Percentiles rank a stretch among this genome's conserved stretches.
Evolutionary conservation across 2,888 invertebrate genomes (phyloP).

Genomic region (Byasa hedistus): DNA sequence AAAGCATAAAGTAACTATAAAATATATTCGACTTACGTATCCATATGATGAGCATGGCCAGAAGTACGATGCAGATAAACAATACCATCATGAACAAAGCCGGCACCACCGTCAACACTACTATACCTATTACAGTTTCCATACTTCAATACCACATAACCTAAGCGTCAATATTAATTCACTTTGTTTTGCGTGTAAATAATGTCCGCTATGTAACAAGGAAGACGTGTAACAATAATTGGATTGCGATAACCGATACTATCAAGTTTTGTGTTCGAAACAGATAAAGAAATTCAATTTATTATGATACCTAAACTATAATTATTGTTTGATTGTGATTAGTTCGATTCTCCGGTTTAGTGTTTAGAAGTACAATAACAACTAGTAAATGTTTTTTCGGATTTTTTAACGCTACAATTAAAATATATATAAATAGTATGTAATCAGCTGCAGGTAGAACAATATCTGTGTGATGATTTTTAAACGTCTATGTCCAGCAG

Average conservation of each 20-base stretch:
- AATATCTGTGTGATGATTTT: too few species aligned
- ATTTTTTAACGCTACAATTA: too few species aligned
- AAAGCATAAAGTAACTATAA: too few species aligned
- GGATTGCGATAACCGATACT: conserved; percentile 7
- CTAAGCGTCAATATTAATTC: background rate
- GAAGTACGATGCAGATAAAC: conserved; percentile 15
- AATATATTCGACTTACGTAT: conserved; percentile 15
- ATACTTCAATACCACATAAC: background rate
- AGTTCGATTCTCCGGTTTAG: background rate
- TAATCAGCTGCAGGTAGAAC: too few species aligned
- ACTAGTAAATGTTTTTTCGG: too few species aligned
- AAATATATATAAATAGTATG: too few species aligned
- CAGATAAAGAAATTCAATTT: conserved; percentile 12
- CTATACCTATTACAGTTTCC: background rate
- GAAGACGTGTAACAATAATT: background rate
- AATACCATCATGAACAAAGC: conserved; percentile 15
- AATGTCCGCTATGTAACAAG: background rate
- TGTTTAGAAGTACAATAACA: background rate
- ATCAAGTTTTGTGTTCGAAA: conserved; percentile 2
- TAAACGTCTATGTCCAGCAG: too few species aligned
- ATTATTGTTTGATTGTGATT: background rate
- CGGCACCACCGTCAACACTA: conserved; percentile 10
- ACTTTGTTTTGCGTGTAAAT: conserved; percentile 4
- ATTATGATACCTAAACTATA: background rate
- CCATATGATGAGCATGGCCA: conserved; percentile 9